Base-by-base conservation (phyloP, 1,140 invertebrate species). In the Macrosteles quadrilineatus region DNA sequence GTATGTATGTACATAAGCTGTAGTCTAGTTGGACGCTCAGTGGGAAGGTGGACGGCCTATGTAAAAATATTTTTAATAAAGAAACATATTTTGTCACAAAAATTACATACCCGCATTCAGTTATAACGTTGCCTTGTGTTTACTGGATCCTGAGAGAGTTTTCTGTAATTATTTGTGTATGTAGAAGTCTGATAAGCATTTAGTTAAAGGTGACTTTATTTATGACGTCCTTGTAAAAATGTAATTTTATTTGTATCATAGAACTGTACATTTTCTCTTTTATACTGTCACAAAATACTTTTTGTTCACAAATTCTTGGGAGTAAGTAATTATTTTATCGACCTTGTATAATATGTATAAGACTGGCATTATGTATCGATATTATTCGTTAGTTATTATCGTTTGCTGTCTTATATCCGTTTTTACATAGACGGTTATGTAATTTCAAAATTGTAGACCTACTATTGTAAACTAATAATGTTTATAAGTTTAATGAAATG, bases 1-100 rank as follows among this genome's bases (percentile, higher is more conserved):
- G 68, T 70, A 70, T 45, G 40, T 70, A 70, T 70, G 68, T 70
- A 70, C 45, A 70, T 70, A 70, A 65, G 50, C 57, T 32, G 62
- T 70, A 65, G 43, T 50, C 27, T 65, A 63, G 68, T 12, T 53
- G 43, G 62, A 47, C 32, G 57, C 59, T 43, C 36, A 70, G 12
- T 57, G 62, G 40, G 19, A n/a, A 53, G 59, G 47, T 63, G 59
- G 68, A 70, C 68, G 68, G 68, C 68, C 68, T 70, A 70, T 69
- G 55, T 53, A 69, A 69, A 36, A 43, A 31, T 66, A 43, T 66
- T 45, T 66, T 66, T 66, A 23, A 45, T 45, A 66, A 66, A 45
- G 27, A 66, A 40, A 66, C 12, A 45, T 45, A 43, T 66, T 66
- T 45, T 31, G 63, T 66, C 63, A 66, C 63, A 14, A 59, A 30